Base-by-base conservation (phyloP, 2,888 invertebrate genomes). In the Muschampia plurimacula region DNA sequence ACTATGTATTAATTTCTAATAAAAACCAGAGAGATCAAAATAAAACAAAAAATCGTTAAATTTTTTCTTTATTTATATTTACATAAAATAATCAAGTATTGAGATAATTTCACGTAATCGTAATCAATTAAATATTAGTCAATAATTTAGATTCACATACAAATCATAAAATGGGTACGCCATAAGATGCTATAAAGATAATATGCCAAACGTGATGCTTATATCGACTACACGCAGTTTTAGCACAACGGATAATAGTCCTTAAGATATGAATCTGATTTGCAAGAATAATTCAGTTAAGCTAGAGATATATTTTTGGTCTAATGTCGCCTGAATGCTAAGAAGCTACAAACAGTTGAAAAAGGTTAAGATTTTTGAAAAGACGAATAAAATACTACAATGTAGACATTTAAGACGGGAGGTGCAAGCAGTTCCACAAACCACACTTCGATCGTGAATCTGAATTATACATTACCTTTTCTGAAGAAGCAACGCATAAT, bases 61-160 rank as follows among this genome's bases (percentile, higher is more conserved):
- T 88, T 89, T 83, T 87, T 89, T 22, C 83, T 89, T 90, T 92
- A 90, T 89, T 90, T 85, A 82, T 92, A 92, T 92, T 91, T 92
- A 92, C 92, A 92, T 88, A 89, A 88, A 91, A 90, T 84, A 85
- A 89, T 87, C 87, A 88, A 88, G 88, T 90, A 88, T 86, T 87
- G 88, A 88, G 87, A 89, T 89, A 91, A 88, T 89, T 86, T 88
- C 86, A 85, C 84, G 84, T 87, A 88, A 86, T 86, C 84, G 87
- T 86, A 87, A 82, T 86, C 79, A 86, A 83, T 82, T 84, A 52
- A 55, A 55, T 55, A 87, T 86, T 85, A 88, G 82, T 85, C 83
- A 87, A 90, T 90, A 90, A 90, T 89, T 89, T 89, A 89, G 85
- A 86, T 88, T 88, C 88, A 88, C 86, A 76, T 84, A 86, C 77